Conservation (phyloP, 2,888 invertebrate species). For the Synergus umbraculus region DNA sequence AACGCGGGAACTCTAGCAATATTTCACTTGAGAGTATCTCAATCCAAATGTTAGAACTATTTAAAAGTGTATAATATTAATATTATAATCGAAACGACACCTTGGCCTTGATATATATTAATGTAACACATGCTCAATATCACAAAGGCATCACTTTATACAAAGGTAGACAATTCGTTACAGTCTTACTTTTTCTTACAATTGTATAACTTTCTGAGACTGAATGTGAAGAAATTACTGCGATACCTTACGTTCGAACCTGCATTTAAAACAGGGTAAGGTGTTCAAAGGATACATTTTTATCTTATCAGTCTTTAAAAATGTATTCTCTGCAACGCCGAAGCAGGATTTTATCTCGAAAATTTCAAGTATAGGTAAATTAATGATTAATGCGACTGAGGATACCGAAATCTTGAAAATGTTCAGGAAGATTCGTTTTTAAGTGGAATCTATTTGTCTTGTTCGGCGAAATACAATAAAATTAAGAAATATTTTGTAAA, state of each 20-base stretch:
- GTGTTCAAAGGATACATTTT: conserved; percentile 26
- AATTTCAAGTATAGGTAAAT: conserved; percentile 13
- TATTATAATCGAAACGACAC: conserved; percentile 33
- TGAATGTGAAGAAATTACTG: conserved; percentile 27
- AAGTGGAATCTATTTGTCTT: conserved; percentile 8
- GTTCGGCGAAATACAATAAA: neutral
- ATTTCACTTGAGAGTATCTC: conserved; percentile 21
- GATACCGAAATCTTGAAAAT: neutral
- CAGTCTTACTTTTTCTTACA: conserved; percentile 31
- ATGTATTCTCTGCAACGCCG: neutral
- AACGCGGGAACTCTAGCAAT: conserved; percentile 15
- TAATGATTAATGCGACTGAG: neutral
- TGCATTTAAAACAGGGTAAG: conserved; percentile 26
- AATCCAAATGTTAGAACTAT: conserved; percentile 22
- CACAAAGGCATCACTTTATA: conserved; percentile 29
- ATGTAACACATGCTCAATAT: conserved; percentile 35
- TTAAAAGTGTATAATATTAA: conserved; percentile 24
- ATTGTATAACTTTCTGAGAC: conserved; percentile 33
- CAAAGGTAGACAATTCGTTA: conserved; percentile 25
- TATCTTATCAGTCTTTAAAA: neutral
- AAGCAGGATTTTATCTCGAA: conserved; percentile 2
- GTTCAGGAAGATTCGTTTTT: neutral
- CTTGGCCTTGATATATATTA: conserved; percentile 40
- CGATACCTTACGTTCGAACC: conserved; percentile 26
- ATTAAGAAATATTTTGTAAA: conserved; percentile 16